Conservation (phyloP, 2,888 invertebrate species). For the Eupithecia insigniata region DNA sequence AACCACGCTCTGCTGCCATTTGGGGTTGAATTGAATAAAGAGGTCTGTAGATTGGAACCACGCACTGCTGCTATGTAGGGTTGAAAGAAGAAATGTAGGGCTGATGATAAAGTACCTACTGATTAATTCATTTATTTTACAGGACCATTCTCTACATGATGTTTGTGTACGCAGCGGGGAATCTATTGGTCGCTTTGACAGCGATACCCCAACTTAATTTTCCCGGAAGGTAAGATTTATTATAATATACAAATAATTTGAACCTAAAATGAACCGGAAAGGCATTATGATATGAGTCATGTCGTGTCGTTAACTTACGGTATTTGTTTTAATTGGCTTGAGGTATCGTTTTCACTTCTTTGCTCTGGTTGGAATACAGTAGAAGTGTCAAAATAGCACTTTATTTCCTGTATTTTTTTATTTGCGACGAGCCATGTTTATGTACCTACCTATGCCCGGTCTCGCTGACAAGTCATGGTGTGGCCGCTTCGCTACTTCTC, state of each 20-base stretch:
- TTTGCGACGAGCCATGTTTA: too few species aligned
- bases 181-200: conserved; percentile 85
- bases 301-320: neutral
- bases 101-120: neutral
- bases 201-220: conserved; percentile 81
- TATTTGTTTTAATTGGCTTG: neutral
- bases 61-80: too few species aligned
- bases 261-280: neutral
- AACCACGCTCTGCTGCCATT: too few species aligned
- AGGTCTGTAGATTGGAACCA: too few species aligned
- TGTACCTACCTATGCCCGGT: too few species aligned
- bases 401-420: neutral
- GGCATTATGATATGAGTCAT: neutral
- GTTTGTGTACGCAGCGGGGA: conserved; percentile 89
- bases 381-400: neutral
- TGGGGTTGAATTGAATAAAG: too few species aligned
- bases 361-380: neutral
- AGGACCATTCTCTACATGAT: conserved; percentile 90
- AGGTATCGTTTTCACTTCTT: neutral
- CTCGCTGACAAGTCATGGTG: too few species aligned
- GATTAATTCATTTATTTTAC: conserved; percentile 38
- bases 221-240: conserved; percentile 66
- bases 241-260: neutral
- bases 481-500: too few species aligned
- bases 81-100: too few species aligned